Percentiles rank a stretch among this genome's conserved stretches.
phyloP scores from a whole-genome alignment of 2,797 vertebrate genomes.

The Triplophysa bombifrons region DNA sequence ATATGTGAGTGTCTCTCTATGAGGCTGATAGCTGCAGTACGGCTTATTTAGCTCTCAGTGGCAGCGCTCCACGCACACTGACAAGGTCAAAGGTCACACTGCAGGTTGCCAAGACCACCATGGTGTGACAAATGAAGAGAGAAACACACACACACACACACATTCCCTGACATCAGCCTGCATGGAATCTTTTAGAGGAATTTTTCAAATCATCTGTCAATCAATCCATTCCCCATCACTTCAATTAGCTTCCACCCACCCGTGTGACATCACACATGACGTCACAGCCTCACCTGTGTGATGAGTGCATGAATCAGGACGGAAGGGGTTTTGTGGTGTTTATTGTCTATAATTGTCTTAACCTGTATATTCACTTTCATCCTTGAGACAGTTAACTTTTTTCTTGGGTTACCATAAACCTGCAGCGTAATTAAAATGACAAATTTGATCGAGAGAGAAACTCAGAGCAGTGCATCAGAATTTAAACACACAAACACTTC shows the following conservation, averaged over 20 bases:
- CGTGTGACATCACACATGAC: background rate
- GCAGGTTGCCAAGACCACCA: constrained; percentile 74
- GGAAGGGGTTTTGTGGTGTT: too few species aligned
- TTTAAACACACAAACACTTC: too few species aligned
- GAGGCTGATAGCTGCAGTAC: constrained; percentile 59
- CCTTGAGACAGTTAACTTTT: too few species aligned
- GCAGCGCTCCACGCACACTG: constrained; percentile 61
- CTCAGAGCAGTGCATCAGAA: too few species aligned
- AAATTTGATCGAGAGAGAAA: too few species aligned
- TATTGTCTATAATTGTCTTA: too few species aligned
- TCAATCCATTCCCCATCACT: background rate
- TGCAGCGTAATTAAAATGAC: too few species aligned
- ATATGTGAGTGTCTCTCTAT: constrained; percentile 20
- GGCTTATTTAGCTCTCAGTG: constrained; percentile 71
- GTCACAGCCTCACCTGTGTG: background rate
- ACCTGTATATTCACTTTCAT: too few species aligned
- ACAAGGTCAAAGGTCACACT: constrained; percentile 57
- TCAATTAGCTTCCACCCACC: background rate
- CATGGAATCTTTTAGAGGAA: background rate
- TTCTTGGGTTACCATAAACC: too few species aligned
- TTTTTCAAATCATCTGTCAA: background rate
- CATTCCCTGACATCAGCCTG: constrained; percentile 33
- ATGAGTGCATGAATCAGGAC: too few species aligned
- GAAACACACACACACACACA: constrained; percentile 46
- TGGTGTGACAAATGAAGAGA: constrained; percentile 54